Percentiles rank a stretch among this genome's conserved stretches.
Conservation (phyloP, 2,113 vertebrate genomes). For the Lasiurus borealis region DNA sequence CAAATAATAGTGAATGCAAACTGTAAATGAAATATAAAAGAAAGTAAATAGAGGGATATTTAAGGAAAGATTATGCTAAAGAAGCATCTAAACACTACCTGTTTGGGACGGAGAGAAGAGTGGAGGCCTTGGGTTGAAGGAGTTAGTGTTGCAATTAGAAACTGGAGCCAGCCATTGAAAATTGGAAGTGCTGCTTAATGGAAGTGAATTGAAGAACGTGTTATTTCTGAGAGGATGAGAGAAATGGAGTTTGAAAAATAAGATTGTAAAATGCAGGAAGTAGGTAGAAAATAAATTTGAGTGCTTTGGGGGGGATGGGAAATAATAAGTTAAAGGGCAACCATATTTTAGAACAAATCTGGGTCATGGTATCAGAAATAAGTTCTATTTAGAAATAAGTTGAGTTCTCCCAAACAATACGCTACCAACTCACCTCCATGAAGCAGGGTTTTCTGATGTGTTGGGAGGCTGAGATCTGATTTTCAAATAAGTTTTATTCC, state of each 20-base stretch:
- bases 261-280: not conserved
- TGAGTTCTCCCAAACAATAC: not conserved
- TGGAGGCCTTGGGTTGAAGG: conserved; percentile 43
- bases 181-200: not conserved
- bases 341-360: not conserved
- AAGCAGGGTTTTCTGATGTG: not conserved
- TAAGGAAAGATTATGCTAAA: too few species aligned
- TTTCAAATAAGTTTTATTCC: not conserved
- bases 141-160: conserved; percentile 61
- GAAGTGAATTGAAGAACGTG: not conserved
- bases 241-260: not conserved
- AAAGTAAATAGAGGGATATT: too few species aligned
- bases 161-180: conserved; percentile 53
- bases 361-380: not conserved
- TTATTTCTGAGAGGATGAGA: conserved; percentile 11
- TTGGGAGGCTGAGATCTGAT: not conserved
- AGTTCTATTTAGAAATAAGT: not conserved
- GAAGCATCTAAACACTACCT: conserved; percentile 51
- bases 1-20: too few species aligned
- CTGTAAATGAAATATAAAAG: too few species aligned
- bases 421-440: not conserved
- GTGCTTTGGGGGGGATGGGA: not conserved
- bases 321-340: not conserved
- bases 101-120: conserved; percentile 14
- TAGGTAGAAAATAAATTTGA: not conserved